A percentile compares a stretch with the other conserved stretches of the same genome.
Conservation (phyloP, 2,797 vertebrate genomes). For the Urosaurus nigricauda region DNA sequence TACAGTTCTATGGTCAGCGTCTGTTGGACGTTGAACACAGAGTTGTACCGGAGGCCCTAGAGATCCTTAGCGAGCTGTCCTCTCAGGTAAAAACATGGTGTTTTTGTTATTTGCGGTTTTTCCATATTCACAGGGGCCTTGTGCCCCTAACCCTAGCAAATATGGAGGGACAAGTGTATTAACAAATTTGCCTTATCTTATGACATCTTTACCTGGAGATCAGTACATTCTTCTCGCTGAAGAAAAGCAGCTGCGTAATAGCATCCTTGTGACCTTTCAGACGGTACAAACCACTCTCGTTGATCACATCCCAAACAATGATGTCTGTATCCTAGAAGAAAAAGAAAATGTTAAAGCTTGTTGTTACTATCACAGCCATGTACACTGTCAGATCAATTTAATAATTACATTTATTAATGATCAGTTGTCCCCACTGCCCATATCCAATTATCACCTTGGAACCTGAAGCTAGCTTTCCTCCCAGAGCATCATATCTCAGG, state of each 20-base stretch:
- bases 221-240: conserved; percentile 91
- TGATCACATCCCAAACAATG: conserved; percentile 97
- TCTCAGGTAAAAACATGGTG: too few species aligned
- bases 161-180: too few species aligned
- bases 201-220: conserved; percentile 86
- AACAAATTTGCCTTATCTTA: background rate
- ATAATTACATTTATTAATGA: background rate
- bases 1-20: too few species aligned
- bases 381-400: background rate
- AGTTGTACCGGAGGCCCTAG: too few species aligned
- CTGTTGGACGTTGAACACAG: too few species aligned
- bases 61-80: too few species aligned
- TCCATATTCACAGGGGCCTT: too few species aligned
- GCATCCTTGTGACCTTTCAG: conserved; percentile 94
- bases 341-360: conserved; percentile 17
- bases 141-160: too few species aligned
- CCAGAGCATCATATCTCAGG: conserved; percentile 89
- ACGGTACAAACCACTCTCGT: conserved; percentile 94
- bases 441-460: conserved; percentile 85
- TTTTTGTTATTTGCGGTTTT: too few species aligned
- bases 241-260: conserved; percentile 89
- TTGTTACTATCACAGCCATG: conserved; percentile 4
- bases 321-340: conserved; percentile 93
- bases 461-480: conserved; percentile 92
- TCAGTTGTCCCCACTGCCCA: background rate